Evolutionary conservation across 1,140 invertebrate genomes (phyloP), one percentile per base, ranked within the genome.

Genomic region (Sinonovacula constricta): DNA sequence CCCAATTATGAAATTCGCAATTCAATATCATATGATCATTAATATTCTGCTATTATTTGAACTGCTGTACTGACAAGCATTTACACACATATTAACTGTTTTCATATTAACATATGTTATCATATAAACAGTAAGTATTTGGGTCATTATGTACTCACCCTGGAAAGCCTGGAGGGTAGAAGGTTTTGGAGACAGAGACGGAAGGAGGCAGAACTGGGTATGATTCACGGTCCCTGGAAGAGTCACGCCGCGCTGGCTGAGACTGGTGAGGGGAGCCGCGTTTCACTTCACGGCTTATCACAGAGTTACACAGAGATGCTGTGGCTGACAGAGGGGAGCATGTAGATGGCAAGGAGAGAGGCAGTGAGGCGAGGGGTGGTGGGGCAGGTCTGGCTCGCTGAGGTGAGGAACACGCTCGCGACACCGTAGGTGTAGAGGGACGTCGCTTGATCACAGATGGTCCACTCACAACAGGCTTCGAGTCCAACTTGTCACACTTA

Each of bases 391-490:
- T 45, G 5, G 62, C 12, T 14, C 57, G 59, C 2, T 62, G 67
- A 12, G 72, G 36, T 26, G 63, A 45, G 15, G 62, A 12, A 1
- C 62, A 65, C 28, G 71, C 49, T 28, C 56, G 59, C 12, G 75
- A 60, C 28, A 78, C 22, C 12, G 75, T 65, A 53, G 74, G 74
- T 10, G 75, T 59, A 1, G 75, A 70, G 14, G 56, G 66, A 28
- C 67, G 26, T 18, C 67, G 34, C 39, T 78, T 78, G 56, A 78
- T 78, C 66, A 70, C 66, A 12, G 67, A 78, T n/a, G n/a, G n/a
- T n/a, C n/a, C n/a, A n/a, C n/a, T n/a, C n/a, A n/a, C n/a, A n/a
- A n/a, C n/a, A n/a, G n/a, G n/a, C n/a, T n/a, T n/a, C n/a, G n/a
- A n/a, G n/a, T n/a, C n/a, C n/a, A n/a, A n/a, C n/a, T n/a, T n/a